Conservation (phyloP, 2,113 vertebrate genomes). For the Polyodon spathula region DNA sequence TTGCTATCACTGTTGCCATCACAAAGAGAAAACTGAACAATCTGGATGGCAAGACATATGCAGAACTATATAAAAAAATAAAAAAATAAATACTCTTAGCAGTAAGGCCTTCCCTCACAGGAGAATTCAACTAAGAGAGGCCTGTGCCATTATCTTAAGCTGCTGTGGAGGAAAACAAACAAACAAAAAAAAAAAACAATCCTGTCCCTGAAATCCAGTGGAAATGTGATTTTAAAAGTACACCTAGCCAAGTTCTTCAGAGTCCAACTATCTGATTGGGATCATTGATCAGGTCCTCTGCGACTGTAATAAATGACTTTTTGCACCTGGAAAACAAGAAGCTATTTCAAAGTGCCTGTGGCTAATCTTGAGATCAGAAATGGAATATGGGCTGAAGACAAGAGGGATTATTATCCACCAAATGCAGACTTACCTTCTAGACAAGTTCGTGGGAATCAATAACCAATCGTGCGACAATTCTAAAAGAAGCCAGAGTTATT, state of each 20-base stretch:
- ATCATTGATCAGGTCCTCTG: neutral
- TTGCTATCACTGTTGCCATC: too few relatives aligned
- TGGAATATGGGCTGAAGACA: constrained; percentile 3
- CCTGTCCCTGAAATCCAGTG: neutral
- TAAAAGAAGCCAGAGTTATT: neutral
- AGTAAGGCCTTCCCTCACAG: too few relatives aligned
- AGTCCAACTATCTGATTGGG: neutral
- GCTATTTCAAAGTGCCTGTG: neutral
- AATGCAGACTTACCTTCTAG: neutral
- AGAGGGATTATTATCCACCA: constrained; percentile 4
- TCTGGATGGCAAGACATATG: too few relatives aligned
- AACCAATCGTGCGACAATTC: constrained; percentile 8
- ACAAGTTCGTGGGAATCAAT: constrained; percentile 7
- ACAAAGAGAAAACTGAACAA: too few relatives aligned
- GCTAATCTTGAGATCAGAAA: neutral
- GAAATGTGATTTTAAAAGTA: neutral
- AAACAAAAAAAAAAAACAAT: too few relatives aligned
- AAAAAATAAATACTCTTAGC: too few relatives aligned
- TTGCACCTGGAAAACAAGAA: neutral
- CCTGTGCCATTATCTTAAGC: too few relatives aligned
- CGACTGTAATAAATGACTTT: neutral
- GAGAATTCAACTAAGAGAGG: too few relatives aligned
- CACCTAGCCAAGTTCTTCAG: neutral
- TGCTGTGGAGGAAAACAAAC: too few relatives aligned
- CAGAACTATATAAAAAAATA: too few relatives aligned